phyloP scores from a whole-genome alignment of 2,888 invertebrate species.

The Acrocyrtus sp. region DNA sequence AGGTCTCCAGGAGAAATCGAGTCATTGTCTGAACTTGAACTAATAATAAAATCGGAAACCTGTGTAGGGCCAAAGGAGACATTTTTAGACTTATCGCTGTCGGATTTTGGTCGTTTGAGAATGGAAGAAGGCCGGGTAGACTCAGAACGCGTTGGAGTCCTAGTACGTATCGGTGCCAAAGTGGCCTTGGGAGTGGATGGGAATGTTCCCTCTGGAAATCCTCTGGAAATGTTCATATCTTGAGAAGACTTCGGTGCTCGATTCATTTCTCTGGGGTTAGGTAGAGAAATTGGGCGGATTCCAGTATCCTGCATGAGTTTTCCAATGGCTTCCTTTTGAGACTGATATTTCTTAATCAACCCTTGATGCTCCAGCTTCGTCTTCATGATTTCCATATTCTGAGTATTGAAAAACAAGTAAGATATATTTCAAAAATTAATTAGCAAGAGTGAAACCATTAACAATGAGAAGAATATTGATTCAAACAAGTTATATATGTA shows the following conservation, averaged over 20 bases:
- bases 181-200: background rate
- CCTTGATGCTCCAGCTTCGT: background rate
- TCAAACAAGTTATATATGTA: too few species aligned
- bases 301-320: constrained; percentile 25
- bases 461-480: too few species aligned
- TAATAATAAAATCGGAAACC: background rate
- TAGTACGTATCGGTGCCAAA: background rate
- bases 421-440: too few species aligned
- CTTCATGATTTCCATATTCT: too few species aligned
- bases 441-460: too few species aligned
- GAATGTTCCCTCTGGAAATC: too few species aligned
- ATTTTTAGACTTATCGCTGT: background rate
- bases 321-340: constrained; percentile 22
- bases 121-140: background rate
- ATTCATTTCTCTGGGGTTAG: too few species aligned
- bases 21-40: constrained; percentile 13
- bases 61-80: constrained; percentile 20
- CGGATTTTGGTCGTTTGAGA: constrained; percentile 16
- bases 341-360: constrained; percentile 1
- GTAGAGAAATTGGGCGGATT: constrained; percentile 24
- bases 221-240: background rate
- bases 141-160: constrained; percentile 4
- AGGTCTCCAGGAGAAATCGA: background rate
- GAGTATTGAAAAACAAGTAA: too few species aligned
- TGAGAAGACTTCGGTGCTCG: too few species aligned